Percentiles rank a stretch among this genome's conserved stretches.
Evolutionary conservation across 1,140 invertebrate genomes (phyloP).

Genomic region (Pomacea maculata): DNA sequence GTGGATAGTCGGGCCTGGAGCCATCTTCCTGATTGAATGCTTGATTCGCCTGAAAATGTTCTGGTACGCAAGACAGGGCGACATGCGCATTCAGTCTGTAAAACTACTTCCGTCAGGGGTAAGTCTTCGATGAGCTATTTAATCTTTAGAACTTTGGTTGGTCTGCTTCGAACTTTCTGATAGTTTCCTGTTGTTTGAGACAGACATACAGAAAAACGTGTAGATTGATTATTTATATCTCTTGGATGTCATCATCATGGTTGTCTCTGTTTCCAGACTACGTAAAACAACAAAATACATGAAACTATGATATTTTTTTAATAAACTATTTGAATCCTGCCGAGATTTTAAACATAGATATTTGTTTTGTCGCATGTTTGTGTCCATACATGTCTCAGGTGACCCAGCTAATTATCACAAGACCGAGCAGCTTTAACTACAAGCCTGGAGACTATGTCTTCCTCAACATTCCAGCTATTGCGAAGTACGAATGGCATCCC

Average conservation of each 20-base stretch:
- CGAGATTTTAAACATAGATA: too few relatives aligned
- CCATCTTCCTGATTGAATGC: slow-evolving; percentile 83
- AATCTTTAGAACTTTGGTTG: slow-evolving; percentile 15
- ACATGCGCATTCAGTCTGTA: slow-evolving; percentile 40
- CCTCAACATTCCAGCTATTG: slow-evolving; percentile 91
- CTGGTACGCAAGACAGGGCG: slow-evolving; percentile 31
- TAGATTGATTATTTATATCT: too few relatives aligned
- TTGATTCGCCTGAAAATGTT: slow-evolving; percentile 61
- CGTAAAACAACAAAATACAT: too few relatives aligned
- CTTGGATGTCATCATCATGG: too few relatives aligned
- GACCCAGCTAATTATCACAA: slow-evolving; percentile 75
- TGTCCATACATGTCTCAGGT: slow-evolving; percentile 48
- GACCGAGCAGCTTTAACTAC: slow-evolving; percentile 86
- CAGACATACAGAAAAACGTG: too few relatives aligned
- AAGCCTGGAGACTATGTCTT: slow-evolving; percentile 95
- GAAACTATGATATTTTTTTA: too few relatives aligned
- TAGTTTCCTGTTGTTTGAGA: too few relatives aligned
- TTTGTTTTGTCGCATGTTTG: too few relatives aligned
- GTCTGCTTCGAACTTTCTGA: neutral
- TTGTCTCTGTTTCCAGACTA: too few relatives aligned
- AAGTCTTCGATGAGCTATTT: neutral
- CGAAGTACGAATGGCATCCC: slow-evolving; percentile 96
- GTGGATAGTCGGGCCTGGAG: slow-evolving; percentile 88
- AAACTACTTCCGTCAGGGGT: slow-evolving; percentile 47
- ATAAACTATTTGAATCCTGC: too few relatives aligned